These are phyloP conservation scores for Lordiphosa stackelbergi DNA, from an alignment of 1,140 invertebrate genomes.

Conservation along the genomic window DNA sequence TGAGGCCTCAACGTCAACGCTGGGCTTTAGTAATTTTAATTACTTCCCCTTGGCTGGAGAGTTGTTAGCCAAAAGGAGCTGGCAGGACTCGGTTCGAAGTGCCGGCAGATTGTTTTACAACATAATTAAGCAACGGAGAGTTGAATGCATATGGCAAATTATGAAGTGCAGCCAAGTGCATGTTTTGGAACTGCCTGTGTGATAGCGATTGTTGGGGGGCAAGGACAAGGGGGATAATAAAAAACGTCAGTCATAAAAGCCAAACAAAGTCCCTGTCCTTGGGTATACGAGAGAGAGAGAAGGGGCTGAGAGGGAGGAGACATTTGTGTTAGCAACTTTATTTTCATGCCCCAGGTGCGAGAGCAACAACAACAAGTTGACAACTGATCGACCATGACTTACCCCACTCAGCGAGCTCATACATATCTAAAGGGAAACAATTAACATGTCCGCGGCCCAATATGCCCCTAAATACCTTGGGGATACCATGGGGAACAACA, in stretches of 20 bases:
- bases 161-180: conserved; percentile 67
- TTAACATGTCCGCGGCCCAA: background rate
- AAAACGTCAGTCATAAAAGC: conserved; percentile 47
- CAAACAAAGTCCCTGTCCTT: conserved; percentile 57
- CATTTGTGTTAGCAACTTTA: conserved; percentile 62
- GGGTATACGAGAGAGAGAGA: conserved; percentile 15
- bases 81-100: conserved; percentile 34
- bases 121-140: conserved; percentile 69
- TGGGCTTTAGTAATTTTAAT: conserved; percentile 69
- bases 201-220: background rate
- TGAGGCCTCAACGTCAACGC: conserved; percentile 59
- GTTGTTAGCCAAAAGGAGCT: conserved; percentile 28
- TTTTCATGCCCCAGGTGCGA: conserved; percentile 57
- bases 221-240: conserved; percentile 37
- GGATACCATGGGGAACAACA: background rate
- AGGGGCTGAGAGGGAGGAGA: conserved; percentile 11
- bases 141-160: conserved; percentile 44
- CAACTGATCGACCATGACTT: conserved; percentile 2
- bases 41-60: conserved; percentile 57
- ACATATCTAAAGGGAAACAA: background rate
- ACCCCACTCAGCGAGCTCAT: background rate
- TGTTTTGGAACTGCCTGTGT: conserved; percentile 27
- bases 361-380: conserved; percentile 26
- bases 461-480: background rate
- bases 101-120: conserved; percentile 69